Percentiles rank a stretch among this genome's conserved stretches.
Evolutionary conservation across 2,888 invertebrate species (phyloP).

Genomic region (Chydorus sphaericus): DNA sequence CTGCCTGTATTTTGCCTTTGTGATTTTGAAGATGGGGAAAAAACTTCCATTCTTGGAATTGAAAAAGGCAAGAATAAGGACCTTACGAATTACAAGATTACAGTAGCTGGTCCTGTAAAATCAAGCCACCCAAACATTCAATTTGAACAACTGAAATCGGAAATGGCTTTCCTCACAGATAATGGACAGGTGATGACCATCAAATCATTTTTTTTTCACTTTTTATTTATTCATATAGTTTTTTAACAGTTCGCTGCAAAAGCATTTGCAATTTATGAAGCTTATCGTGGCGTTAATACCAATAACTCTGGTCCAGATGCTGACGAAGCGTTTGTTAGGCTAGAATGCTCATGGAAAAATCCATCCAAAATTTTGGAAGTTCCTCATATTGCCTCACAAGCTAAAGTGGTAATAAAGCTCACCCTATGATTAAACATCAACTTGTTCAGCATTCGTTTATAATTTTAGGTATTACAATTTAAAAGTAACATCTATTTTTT

Average conservation of each 20-base stretch:
- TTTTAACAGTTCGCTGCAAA: background rate
- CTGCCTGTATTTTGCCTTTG: conserved; percentile 10
- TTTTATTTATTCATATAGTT: background rate
- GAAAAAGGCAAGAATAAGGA: background rate
- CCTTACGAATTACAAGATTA: background rate
- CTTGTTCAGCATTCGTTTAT: no score
- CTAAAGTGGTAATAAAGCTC: conserved; percentile 2
- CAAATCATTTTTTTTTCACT: background rate
- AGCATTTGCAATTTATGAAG: conserved; percentile 7
- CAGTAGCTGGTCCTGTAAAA: background rate
- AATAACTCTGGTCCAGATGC: background rate
- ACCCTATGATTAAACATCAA: no score
- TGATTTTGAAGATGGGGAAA: conserved; percentile 5
- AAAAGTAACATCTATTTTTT: no score
- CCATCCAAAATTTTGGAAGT: conserved; percentile 7
- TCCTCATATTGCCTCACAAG: conserved; percentile 4
- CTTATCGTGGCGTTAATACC: conserved; percentile 2
- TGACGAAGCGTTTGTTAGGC: background rate
- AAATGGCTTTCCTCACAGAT: background rate
- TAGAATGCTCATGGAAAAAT: conserved; percentile 7
- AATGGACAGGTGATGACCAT: background rate
- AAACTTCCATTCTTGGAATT: conserved; percentile 2
- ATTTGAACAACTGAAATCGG: background rate
- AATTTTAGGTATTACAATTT: no score
- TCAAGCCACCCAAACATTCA: background rate